phyloP scores from a whole-genome alignment of 2,113 vertebrate genomes.

The Sinocyclocheilus maitianheensis region DNA sequence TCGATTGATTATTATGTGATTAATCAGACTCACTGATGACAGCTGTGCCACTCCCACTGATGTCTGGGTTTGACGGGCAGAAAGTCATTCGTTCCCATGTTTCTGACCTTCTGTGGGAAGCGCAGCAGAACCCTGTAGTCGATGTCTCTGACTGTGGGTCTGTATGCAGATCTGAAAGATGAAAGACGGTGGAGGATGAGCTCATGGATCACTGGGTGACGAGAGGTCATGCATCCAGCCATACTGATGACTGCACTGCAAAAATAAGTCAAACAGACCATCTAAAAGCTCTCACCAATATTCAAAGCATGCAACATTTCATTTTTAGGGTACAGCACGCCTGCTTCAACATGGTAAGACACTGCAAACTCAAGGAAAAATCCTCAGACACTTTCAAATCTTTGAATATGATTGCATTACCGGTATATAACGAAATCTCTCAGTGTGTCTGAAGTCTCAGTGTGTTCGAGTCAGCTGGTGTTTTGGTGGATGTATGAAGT shows the following conservation, averaged over 20 bases:
- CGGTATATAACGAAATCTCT: not conserved
- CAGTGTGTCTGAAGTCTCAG: no score
- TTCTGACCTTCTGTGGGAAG: conserved; percentile 84
- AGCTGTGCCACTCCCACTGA: conserved; percentile 87
- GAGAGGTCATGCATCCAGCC: not conserved
- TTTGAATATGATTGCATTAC: not conserved
- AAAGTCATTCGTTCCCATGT: conserved; percentile 81
- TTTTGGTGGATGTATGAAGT: not conserved
- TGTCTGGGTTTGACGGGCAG: conserved; percentile 80
- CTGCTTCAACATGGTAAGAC: not conserved
- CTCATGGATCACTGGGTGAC: not conserved
- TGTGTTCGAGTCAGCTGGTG: no score
- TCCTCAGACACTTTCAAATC: not conserved
- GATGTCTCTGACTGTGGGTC: conserved; percentile 71
- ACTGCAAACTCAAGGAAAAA: not conserved
- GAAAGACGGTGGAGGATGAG: conserved; percentile 47
- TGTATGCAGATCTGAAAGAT: conserved; percentile 77
- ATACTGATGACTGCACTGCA: no score
- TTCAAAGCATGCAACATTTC: not conserved
- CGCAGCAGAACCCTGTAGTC: conserved; percentile 80
- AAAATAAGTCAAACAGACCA: not conserved
- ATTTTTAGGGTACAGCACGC: not conserved
- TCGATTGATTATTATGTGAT: not conserved
- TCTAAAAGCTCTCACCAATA: not conserved
- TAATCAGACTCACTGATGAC: conserved; percentile 80